Base-by-base conservation (phyloP, 2,797 vertebrate genomes). In the Nannoperca australis region DNA sequence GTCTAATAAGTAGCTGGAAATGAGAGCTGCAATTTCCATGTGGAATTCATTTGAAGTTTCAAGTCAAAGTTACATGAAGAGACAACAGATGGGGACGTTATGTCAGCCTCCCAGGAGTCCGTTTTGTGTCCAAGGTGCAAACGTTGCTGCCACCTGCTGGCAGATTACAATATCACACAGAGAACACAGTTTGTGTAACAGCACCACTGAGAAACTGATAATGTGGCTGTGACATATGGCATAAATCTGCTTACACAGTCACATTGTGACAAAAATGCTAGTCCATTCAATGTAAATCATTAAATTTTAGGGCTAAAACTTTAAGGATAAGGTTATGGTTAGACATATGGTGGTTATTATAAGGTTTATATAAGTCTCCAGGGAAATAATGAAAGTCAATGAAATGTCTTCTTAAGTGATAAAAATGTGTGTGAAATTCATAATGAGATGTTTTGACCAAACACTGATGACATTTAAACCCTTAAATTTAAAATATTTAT, bases 71-170 rank as follows among this genome's bases (percentile, higher is more conserved):
- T 17, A 17, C 65, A 68, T 34, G 61, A 73, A 76, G 71, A 42
- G 42, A 64, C 54, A 73, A 70, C 82, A 88, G 78, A 86, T 78
- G 76, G 66, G 40, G n/a, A 64, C 64, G 83, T 85, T 85, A 76
- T 72, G 59, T 89, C 87, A 86, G 63, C 60, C 38, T 81, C 76
- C 68, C 9, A 13, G 22, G 55, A 81, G 62, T 40, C 38, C 0
- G 22, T n/a, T 82, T 66, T n/a, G 24, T 44, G 58, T 75, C 49
- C 3, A 20, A 75, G 65, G 6, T 38, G 0, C 38, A 70, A 77
- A 62, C 93, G 93, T 79, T 91, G 88, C 88, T 84, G 80, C 93
- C 91, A 67, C 82, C 93, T 93, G 80, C 87, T 90, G 93, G 36
- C 18, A 51, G 14, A 54, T 40, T 9, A 8, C 1, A 47, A 11